These are phyloP conservation scores for Dasyurus viverrinus DNA, from an alignment of 2,113 vertebrate genomes.

Conservation along the genomic window DNA sequence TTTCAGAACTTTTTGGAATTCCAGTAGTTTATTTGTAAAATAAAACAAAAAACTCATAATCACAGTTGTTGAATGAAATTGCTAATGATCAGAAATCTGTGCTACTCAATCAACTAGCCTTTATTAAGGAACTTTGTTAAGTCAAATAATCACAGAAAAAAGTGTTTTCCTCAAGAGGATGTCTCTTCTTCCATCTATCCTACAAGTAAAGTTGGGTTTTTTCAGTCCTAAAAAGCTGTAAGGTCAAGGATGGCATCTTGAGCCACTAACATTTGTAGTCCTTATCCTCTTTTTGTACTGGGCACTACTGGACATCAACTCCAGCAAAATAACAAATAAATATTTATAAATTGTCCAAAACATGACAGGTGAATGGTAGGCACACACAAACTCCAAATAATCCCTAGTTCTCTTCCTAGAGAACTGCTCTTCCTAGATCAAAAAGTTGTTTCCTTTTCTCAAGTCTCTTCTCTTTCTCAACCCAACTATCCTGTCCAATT, in stretches of 20 bases:
- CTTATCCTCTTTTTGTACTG: background rate
- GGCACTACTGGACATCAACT: background rate
- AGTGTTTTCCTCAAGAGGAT: background rate
- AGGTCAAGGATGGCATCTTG: background rate
- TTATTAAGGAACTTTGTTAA: background rate
- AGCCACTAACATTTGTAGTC: background rate
- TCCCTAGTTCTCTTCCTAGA: background rate
- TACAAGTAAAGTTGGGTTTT: background rate
- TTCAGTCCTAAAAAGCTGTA: background rate
- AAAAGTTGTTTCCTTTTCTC: background rate
- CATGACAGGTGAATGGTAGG: background rate
- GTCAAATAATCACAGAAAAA: background rate
- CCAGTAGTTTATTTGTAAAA: background rate
- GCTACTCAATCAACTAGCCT: background rate
- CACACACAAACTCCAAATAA: background rate
- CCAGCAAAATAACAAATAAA: background rate
- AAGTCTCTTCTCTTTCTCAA: background rate
- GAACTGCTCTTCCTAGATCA: background rate
- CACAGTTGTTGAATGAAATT: background rate
- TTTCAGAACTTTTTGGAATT: background rate
- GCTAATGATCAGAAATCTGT: background rate
- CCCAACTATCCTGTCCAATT: background rate
- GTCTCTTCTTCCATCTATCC: background rate
- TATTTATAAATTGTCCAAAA: background rate
- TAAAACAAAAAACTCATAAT: background rate